Base-by-base conservation (phyloP, 2,797 vertebrate genomes). In the Benthosema pterotum region DNA sequence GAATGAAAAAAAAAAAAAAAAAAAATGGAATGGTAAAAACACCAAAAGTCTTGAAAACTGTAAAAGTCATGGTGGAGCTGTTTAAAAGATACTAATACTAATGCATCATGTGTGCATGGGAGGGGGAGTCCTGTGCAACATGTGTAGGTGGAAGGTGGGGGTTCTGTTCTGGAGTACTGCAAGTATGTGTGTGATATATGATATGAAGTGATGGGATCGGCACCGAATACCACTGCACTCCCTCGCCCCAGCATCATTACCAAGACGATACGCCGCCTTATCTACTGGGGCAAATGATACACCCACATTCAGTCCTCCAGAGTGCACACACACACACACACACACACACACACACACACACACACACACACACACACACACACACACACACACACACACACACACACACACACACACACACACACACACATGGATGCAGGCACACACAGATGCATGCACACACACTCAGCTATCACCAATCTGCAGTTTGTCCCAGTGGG, bases 171-270 rank as follows among this genome's bases (percentile, higher is more conserved):
- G 38, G 49, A 19, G 42, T 65, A 22, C 57, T 52, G 67, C 77
- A 77, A 68, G 71, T 63, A 25, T 25, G 64, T 50, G 64, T 50
- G 57, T 49, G 57, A 60, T 57, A 45, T 77, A 69, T 69, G 74
- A 79, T 74, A 67, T 65, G 65, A 72, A 71, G 71, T 79, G 83
- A 86, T 85, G 86, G 74, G 84, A 88, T 87, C 82, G 83, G 84
- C 83, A 66, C 66, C 67, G 82, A 80, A 50, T 67, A 60, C 72
- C 70, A 73, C 67, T 62, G 4, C 65, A 42, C 75, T 68, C 42
- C 79, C 83, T 82, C 85, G 87, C 80, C 85, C 86, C 85, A 83
- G 85, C 83, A 87, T 90, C 87, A 89, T 91, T 90, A 91, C 83
- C 81, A 62, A 67, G 8, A 68, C 63, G 17, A 54, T 65, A 53